Percentiles rank a stretch among this genome's conserved stretches.
Evolutionary conservation across 2,113 vertebrate genomes (phyloP).

Genomic region (Carlito syrichta): DNA sequence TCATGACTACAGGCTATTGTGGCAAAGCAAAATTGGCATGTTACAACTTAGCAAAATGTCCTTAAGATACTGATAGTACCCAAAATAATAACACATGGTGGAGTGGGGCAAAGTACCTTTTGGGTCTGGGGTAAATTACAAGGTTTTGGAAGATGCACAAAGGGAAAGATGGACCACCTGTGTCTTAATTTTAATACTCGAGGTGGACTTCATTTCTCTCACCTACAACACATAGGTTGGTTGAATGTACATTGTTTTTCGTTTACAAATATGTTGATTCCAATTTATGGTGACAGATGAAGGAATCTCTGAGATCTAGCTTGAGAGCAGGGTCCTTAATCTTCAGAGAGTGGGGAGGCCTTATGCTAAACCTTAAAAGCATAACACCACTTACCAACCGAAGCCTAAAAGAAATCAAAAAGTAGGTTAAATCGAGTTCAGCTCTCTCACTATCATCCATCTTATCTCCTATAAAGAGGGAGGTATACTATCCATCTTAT

Average conservation of each 20-base stretch:
- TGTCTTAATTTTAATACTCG: neutral
- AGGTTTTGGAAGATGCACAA: neutral
- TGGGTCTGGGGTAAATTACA: neutral
- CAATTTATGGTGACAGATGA: neutral
- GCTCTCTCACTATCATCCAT: neutral
- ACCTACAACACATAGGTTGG: neutral
- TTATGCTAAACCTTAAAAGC: slow-evolving; percentile 1
- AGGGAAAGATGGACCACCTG: neutral
- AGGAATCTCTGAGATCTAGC: neutral
- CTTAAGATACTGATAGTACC: neutral
- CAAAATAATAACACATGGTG: neutral
- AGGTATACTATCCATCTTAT: neutral
- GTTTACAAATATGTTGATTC: neutral
- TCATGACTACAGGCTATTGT: neutral
- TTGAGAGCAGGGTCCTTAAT: neutral
- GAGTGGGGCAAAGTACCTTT: too few species aligned
- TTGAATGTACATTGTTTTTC: neutral
- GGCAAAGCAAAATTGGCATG: neutral
- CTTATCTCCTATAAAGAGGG: neutral
- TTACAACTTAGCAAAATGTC: neutral
- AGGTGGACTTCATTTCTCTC: neutral
- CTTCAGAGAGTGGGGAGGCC: neutral
- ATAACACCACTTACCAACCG: neutral
- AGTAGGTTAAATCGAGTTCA: neutral
- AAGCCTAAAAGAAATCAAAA: neutral